Evolutionary conservation across 2,888 invertebrate genomes (phyloP), one percentile per base, ranked within the genome.

Genomic region (Stramonita haemastoma): DNA sequence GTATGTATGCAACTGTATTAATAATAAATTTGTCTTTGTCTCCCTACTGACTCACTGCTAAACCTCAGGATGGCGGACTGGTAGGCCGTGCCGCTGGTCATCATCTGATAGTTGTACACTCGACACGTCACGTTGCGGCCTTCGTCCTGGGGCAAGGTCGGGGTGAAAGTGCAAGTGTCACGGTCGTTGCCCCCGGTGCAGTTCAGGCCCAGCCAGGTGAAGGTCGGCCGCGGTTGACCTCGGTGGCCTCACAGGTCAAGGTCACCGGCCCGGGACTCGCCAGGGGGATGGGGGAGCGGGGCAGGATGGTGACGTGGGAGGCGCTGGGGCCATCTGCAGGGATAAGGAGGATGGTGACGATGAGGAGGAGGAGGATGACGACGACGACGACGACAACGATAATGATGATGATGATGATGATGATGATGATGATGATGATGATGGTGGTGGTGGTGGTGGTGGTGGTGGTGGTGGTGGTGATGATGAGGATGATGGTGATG

Each of bases 151-250:
- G 84, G 57, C 81, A 83, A 46, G 29, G 84, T 57, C 0, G 84
- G 84, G 57, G 57, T 85, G 57, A 85, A 85, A 19, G 84, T 85
- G 84, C 84, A 85, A 56, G 56, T 57, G 84, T 57, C 29, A 0
- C 13, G 57, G 15, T 85, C 57, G 57, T 57, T 85, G 15, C 84
- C 84, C 15, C 57, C 29, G 8, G 13, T 19, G n/a, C 84, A 85
- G 29, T 5, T 57, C 57, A 85, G 13, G 29, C 84, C 87, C 17
- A 34, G 46, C 87, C 87, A 87, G n/a, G 26, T 77, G 87, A 77
- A 77, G 73, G 26, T n/a, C 19, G 87, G 87, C 56, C 13, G 26
- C 17, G 87, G 77, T 87, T 87, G 87, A 87, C 87, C 77, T 87
- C 87, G 19, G 87, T 77, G 73, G 32, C 70, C 19, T n/a, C 17